A percentile compares a stretch with the other conserved stretches of the same genome.
Conservation (phyloP, 2,113 vertebrate genomes). For the Cariama cristata region DNA sequence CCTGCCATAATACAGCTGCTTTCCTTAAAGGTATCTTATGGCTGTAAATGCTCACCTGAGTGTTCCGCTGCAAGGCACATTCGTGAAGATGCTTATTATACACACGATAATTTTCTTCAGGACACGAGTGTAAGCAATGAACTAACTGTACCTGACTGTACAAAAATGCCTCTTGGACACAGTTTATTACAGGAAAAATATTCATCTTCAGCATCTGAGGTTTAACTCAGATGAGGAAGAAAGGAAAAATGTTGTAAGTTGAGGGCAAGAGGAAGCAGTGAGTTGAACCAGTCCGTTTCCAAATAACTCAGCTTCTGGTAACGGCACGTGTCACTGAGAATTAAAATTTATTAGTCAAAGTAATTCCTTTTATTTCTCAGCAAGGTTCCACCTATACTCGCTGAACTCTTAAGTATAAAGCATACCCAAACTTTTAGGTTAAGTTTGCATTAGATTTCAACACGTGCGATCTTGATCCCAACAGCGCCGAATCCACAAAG, state of each 20-base stretch:
- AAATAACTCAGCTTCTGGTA: background rate
- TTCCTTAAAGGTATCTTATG: background rate
- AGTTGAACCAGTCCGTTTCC: background rate
- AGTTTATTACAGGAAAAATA: background rate
- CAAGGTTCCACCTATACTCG: background rate
- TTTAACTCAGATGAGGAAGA: background rate
- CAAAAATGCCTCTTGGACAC: background rate
- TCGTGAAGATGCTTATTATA: background rate
- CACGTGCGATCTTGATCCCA: background rate
- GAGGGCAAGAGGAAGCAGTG: background rate
- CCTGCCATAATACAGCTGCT: background rate
- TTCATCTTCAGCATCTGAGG: background rate
- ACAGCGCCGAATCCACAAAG: background rate
- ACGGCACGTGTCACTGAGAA: background rate
- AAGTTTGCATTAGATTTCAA: background rate
- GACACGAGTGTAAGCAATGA: background rate
- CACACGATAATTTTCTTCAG: background rate
- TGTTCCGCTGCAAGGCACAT: background rate
- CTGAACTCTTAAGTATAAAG: background rate
- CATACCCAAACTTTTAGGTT: background rate
- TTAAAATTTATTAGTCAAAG: background rate
- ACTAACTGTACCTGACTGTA: background rate
- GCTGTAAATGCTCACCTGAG: background rate
- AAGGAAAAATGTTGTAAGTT: background rate
- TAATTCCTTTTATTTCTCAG: background rate